A percentile compares a stretch with the other conserved stretches of the same genome.
Conservation (phyloP, 2,797 vertebrate species). For the Tangara arthus region DNA sequence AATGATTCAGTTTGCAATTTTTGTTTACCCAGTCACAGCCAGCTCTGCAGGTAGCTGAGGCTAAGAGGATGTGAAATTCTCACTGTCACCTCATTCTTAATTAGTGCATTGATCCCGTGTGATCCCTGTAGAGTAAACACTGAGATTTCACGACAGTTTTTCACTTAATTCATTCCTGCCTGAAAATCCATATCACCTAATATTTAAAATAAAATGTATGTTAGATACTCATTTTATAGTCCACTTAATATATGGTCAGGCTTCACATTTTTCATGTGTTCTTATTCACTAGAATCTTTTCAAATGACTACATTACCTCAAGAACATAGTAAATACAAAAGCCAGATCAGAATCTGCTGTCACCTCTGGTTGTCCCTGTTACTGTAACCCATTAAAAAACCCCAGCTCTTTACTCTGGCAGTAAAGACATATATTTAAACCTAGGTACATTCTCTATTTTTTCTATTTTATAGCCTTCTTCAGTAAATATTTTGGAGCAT, state of each 20-base stretch:
- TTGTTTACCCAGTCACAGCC: neutral
- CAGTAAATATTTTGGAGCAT: neutral
- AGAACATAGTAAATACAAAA: neutral
- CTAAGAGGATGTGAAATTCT: neutral
- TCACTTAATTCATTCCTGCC: neutral
- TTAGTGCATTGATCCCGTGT: neutral
- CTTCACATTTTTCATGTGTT: neutral
- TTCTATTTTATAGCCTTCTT: neutral
- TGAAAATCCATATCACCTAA: neutral
- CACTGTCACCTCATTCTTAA: neutral
- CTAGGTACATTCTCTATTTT: neutral
- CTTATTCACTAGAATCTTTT: neutral
- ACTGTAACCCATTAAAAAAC: neutral
- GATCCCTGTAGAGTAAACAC: neutral
- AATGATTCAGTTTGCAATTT: neutral
- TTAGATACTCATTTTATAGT: neutral
- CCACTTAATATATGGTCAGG: neutral
- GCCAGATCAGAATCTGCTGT: neutral
- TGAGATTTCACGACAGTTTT: neutral
- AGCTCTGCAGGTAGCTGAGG: neutral
- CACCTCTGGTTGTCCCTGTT: neutral
- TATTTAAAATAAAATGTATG: neutral
- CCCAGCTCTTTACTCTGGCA: neutral
- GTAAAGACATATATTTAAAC: neutral
- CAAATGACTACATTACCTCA: neutral